Conservation (phyloP, 2,113 vertebrate species). For the Mobula birostris region DNA sequence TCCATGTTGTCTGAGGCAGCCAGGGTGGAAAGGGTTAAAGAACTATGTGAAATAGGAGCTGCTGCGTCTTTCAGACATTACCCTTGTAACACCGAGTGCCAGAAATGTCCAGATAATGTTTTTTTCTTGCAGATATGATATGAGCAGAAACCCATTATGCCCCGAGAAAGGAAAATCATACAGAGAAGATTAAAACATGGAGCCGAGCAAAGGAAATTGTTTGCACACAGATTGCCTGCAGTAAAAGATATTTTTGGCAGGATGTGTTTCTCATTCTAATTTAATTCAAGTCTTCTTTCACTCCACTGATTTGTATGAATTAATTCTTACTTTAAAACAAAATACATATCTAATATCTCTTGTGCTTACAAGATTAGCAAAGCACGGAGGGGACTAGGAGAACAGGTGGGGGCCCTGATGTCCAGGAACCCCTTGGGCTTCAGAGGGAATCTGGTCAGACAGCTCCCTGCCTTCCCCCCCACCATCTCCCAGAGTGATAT, state of each 20-base stretch:
- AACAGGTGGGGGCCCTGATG: not conserved
- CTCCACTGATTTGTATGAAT: not conserved
- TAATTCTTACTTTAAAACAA: constrained; percentile 21
- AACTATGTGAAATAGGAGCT: not conserved
- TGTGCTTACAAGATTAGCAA: not conserved
- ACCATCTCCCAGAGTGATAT: not conserved
- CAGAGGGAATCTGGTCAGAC: not conserved
- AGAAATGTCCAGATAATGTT: not conserved
- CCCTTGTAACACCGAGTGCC: not conserved
- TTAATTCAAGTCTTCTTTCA: not conserved
- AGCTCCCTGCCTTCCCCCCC: not conserved
- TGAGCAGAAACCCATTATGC: not conserved
- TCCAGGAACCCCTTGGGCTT: not conserved
- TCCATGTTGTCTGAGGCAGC: not conserved
- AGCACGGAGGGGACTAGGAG: not conserved
- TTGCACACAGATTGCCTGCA: constrained; percentile 6
- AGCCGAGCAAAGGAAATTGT: not conserved
- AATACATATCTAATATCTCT: constrained; percentile 1
- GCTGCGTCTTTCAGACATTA: not conserved
- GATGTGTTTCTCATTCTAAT: constrained; percentile 4
- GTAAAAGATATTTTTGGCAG: not conserved
- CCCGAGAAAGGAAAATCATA: not conserved
- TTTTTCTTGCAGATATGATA: not conserved
- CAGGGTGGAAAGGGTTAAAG: not conserved
- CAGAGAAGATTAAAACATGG: constrained; percentile 14